phyloP scores from a whole-genome alignment of 2,113 vertebrate genomes.

The Cochlearius cochlearius region DNA sequence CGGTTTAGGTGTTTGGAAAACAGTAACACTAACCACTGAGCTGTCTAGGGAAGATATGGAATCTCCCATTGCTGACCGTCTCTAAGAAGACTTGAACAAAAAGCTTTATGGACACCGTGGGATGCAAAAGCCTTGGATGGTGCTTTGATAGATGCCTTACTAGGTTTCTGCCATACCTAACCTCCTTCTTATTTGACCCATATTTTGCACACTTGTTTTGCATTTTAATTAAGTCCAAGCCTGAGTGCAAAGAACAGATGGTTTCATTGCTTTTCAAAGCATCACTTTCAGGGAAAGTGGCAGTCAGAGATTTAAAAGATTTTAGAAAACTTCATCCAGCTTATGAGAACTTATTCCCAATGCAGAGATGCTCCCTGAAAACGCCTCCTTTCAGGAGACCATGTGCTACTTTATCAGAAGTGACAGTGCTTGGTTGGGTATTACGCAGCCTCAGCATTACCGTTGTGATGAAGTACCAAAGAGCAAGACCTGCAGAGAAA shows the following conservation, averaged over 20 bases:
- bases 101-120: background rate
- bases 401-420: background rate
- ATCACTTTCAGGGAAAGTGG: constrained; percentile 13
- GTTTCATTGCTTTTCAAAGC: constrained; percentile 7
- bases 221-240: constrained; percentile 53
- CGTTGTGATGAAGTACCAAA: background rate
- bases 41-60: background rate
- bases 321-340: background rate
- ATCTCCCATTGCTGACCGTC: background rate
- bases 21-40: background rate
- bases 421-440: background rate
- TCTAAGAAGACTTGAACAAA: background rate
- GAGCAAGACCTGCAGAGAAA: background rate
- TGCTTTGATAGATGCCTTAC: background rate
- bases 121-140: background rate
- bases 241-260: constrained; percentile 24
- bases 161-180: background rate
- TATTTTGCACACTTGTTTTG: constrained; percentile 38
- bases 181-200: background rate
- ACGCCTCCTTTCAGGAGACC: background rate
- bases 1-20: background rate
- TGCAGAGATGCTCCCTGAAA: background rate
- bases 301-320: background rate
- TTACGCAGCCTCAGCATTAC: background rate
- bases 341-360: background rate